Evolutionary conservation across 2,113 vertebrate species (phyloP), one percentile per base, ranked within the genome.

Genomic region (Mystacornis crossleyi): DNA sequence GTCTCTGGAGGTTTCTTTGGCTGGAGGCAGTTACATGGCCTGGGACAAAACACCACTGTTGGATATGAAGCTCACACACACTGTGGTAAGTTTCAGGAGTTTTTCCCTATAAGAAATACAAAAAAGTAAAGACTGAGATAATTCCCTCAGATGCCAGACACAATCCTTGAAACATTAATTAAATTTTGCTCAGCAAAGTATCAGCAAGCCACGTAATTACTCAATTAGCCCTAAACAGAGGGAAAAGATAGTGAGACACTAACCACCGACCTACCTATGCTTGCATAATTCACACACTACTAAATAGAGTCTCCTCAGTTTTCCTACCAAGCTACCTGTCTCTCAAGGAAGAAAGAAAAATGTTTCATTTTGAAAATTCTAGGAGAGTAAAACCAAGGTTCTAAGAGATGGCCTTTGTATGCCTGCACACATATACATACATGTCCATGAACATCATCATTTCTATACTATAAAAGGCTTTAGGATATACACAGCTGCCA

Each of bases 1-100:
- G 12, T 47, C 40, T 62, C 9, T 12, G 13, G 18, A 42, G 25
- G 9, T 65, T 74, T 66, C n/a, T 72, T 47, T 53, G 58, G 28
- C 10, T 48, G 48, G 9, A 53, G 20, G 8, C 19, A 60, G 23
- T 79, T 71, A n/a, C 17, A 11, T 2, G 15, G 78, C 40, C 18
- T 40, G 15, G 25, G 19, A 69, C 33, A 87, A 85, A 71, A 21
- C 51, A 74, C 5, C n/a, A 31, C 6, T 15, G 16, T 25, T 43
- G 42, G 34, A 62, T 15, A 61, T 1, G 12, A 61, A 72, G 12
- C 33, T 86, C 28, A 23, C 14, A 64, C 2, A 40, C 10, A 45
- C 3, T 1, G 0, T 5, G 3, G 1, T 9, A 64, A 55, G 3
- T 38, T 69, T 72, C 19, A 48, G 36, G 48, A 1, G 0, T 12